phyloP scores from a whole-genome alignment of 2,113 vertebrate species.

The Gopherus flavomarginatus region DNA sequence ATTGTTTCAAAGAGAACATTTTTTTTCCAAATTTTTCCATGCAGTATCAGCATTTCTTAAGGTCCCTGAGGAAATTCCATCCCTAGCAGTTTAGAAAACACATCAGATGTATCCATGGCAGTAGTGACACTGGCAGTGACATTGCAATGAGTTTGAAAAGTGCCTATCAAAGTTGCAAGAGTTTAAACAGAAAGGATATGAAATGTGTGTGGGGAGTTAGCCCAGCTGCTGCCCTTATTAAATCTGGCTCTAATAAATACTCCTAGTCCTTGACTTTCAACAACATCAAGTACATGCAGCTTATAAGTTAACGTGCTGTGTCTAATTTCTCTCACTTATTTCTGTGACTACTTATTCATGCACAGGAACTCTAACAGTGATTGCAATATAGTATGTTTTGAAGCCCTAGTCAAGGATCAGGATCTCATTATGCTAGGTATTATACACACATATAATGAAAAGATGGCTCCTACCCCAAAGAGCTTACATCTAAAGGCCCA shows the following conservation, averaged over 20 bases:
- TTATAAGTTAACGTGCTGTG: not conserved
- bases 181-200: not conserved
- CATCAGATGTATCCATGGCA: not conserved
- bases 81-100: not conserved
- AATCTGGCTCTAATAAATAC: not conserved
- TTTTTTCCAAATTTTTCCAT: not conserved
- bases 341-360: rapidly evolving
- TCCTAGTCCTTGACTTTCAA: not conserved
- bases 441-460: not conserved
- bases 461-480: not conserved
- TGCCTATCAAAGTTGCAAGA: not conserved
- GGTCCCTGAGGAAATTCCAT: rapidly evolving
- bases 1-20: rapidly evolving
- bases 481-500: not conserved
- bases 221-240: not conserved
- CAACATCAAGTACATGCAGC: rapidly evolving
- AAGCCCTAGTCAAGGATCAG: rapidly evolving
- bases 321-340: not conserved
- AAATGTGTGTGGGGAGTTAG: not conserved
- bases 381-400: not conserved
- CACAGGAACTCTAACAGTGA: not conserved
- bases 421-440: not conserved
- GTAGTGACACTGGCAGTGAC: not conserved
- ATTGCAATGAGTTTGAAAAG: not conserved
- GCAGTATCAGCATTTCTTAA: rapidly evolving